Evolutionary conservation across 2,113 vertebrate genomes (phyloP), one percentile per base, ranked within the genome.

Genomic region (Rallus limicola): DNA sequence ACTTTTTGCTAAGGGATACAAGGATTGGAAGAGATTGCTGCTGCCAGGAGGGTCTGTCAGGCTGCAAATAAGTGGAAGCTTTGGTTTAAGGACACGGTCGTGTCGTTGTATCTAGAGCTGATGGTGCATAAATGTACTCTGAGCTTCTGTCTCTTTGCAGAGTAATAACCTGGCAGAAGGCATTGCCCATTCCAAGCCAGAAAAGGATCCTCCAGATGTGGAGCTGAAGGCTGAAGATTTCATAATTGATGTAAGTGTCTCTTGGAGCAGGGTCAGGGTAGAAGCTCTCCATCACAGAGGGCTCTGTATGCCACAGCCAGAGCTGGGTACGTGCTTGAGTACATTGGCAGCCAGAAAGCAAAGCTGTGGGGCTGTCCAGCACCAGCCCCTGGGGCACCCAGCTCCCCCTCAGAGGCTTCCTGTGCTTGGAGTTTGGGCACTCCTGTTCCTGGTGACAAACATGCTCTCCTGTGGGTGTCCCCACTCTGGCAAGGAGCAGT

Each of bases 151-250:
- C 11, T 17, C 82, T 86, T 86, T 86, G 65, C 94, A 99, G 98
- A 97, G 92, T 17, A 48, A 92, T 3, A 7, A 2, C 2, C 98
- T 99, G 98, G 89, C 98, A 36, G 53, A 79, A 48, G 96, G 98
- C 3, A 77, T 99, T 84, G 99, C 98, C 10, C 5, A 33, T 3
- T 86, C 98, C 77, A 97, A 86, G 91, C 99, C 99, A 48, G 33
- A 86, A 15, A 82, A 34, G 7, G 1, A 89, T 15, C 4, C 20
- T 29, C 77, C 93, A 6, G 92, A 97, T 11, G 95, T 91, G 59
- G 78, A 88, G 40, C 97, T 99, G 16, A 92, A 96, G 65, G 96
- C 98, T 29, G 98, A 99, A 93, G 99, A 99, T 93, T 99, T 99
- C 77, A 55, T 99, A 50, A 98, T 99, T 60, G 98, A 93, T 93